Conservation (phyloP, 2,797 vertebrate species). For the Okamejei kenojei region DNA sequence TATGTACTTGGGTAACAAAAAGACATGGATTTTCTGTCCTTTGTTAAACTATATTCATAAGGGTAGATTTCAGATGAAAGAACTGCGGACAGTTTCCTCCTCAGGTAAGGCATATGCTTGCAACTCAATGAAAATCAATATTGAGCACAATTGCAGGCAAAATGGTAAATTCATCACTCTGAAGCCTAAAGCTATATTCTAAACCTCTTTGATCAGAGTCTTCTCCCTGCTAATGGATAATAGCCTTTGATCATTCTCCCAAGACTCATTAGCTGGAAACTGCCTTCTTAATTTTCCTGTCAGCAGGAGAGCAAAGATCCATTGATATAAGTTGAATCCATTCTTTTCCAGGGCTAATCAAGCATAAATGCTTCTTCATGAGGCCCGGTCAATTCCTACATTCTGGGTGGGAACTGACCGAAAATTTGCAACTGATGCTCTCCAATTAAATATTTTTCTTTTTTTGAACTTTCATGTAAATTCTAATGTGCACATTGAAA, state of each 20-base stretch:
- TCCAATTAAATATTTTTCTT: background rate
- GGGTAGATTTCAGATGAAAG: background rate
- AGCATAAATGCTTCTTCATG: background rate
- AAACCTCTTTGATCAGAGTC: background rate
- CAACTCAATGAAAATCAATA: background rate
- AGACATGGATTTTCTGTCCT: background rate
- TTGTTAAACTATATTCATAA: background rate
- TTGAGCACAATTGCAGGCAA: background rate
- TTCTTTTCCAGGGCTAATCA: background rate
- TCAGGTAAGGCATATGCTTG: background rate
- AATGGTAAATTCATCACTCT: background rate
- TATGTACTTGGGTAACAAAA: background rate
- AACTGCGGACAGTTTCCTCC: background rate
- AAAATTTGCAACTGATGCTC: background rate
- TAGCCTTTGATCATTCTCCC: background rate
- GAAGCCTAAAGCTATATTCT: background rate
- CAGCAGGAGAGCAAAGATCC: background rate
- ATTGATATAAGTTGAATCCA: background rate
- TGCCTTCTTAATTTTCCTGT: background rate
- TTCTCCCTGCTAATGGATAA: background rate
- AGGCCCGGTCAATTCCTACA: background rate
- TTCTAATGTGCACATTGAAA: background rate
- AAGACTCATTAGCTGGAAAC: background rate
- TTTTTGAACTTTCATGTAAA: slow-evolving; percentile 1
- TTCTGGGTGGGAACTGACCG: background rate